Evolutionary conservation across 2,113 vertebrate species (phyloP), one percentile per base, ranked within the genome.

Genomic region (Syngnathoides biaculeatus): DNA sequence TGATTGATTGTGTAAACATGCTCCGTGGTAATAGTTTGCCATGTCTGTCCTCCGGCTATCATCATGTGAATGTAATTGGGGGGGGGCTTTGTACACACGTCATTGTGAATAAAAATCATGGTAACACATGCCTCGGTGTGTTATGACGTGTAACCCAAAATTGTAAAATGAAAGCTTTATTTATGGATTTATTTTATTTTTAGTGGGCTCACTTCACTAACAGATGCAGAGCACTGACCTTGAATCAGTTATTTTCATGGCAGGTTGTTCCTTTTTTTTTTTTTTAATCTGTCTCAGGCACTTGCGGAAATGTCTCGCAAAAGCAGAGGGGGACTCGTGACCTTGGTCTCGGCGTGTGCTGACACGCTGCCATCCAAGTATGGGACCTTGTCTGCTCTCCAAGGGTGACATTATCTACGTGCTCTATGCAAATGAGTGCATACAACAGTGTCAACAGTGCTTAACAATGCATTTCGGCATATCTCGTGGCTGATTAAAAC

Each of bases 401-500:
- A 35, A 35, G 67, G 19, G 48, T 59, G 79, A 73, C 77, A 73
- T 68, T 2, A 4, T 57, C 77, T 71, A 39, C 69, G 72, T 67
- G 69, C 64, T 22, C 0, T 75, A 78, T 67, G 70, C 65, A 77
- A 84, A 84, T 27, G 66, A 73, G 80, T 85, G 78, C 64, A 75
- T 68, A 71, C 64, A 5, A 12, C 74, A 75, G 75, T 71, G 77
- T 84, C 86, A 90, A 90, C 84, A 86, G 26, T 30, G 45, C 80
- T 74, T 71, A 35, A 86, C 75, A 80, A 75, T 74, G 79, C 81
- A 77, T 72, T 82, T 66, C 59, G 65, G 77, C 67, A 22, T 68
- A 80, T 77, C 73, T 77, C 38, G 76, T 24, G 74, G 77, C 78
- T 80, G 80, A 89, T 85, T 89, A 86, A 89, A 86, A 73, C 38